Percentiles rank a stretch among this genome's conserved stretches.
Conservation (phyloP, 2,113 vertebrate genomes). For the Rutilus rutilus region DNA sequence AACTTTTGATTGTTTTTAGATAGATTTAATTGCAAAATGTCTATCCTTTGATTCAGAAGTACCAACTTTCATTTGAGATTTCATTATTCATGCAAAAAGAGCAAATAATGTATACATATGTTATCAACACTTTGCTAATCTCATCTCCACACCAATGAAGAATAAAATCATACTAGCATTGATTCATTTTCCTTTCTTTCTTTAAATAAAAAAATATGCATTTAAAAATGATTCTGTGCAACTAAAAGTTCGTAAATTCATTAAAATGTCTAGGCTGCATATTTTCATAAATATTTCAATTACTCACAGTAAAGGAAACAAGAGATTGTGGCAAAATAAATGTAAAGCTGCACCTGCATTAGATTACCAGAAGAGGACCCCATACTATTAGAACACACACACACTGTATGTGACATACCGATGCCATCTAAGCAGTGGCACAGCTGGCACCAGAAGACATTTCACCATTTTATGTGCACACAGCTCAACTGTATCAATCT, state of each 20-base stretch:
- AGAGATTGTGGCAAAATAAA: not conserved
- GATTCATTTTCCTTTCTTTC: not conserved
- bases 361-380: conserved; percentile 11
- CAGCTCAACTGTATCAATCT: not conserved
- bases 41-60: not conserved
- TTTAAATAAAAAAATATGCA: not conserved
- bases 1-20: not conserved
- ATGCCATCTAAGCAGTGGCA: not conserved
- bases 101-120: not conserved
- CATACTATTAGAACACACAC: not conserved
- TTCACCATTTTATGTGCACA: not conserved
- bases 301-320: not conserved
- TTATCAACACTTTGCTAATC: not conserved
- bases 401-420: too few relatives aligned
- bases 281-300: not conserved
- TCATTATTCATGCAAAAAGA: not conserved
- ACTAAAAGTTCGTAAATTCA: not conserved
- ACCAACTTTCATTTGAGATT: not conserved
- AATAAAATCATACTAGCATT: not conserved
- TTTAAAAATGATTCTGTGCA: not conserved
- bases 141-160: not conserved
- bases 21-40: not conserved
- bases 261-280: not conserved
- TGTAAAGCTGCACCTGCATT: not conserved
- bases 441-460: not conserved